Conservation (phyloP, 2,888 invertebrate species). For the Melitaea athalia region DNA sequence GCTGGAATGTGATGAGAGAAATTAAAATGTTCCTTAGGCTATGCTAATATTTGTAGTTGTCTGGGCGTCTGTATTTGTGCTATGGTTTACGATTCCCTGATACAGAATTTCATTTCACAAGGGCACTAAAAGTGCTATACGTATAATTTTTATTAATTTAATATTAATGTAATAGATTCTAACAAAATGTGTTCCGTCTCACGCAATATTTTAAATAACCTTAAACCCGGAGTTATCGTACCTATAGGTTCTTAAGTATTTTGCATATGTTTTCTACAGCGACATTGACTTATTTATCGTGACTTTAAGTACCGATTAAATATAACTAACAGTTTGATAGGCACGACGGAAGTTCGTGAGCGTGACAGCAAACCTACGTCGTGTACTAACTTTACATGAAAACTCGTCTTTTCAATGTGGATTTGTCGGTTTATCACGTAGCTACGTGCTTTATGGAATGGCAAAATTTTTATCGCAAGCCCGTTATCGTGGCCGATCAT, state of each 20-base stretch:
- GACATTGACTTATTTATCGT: constrained; percentile 46
- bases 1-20: too few species aligned
- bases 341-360: constrained; percentile 70
- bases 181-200: too few species aligned
- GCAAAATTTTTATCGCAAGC: constrained; percentile 78
- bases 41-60: too few species aligned
- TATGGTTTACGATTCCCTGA: too few species aligned
- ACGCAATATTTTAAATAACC: neutral
- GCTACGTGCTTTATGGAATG: constrained; percentile 61
- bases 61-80: too few species aligned
- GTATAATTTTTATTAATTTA: too few species aligned
- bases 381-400: constrained; percentile 58
- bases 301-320: constrained; percentile 49
- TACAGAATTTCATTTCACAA: too few species aligned
- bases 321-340: constrained; percentile 48
- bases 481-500: constrained; percentile 81
- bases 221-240: neutral
- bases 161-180: too few species aligned
- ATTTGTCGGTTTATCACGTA: constrained; percentile 42
- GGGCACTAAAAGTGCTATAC: too few species aligned
- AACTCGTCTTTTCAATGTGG: constrained; percentile 38
- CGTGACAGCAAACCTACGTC: constrained; percentile 47
- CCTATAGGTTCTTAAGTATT: neutral
- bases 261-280: neutral
- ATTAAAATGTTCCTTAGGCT: too few species aligned